Evolutionary conservation across 2,797 vertebrate genomes (phyloP).

Genomic region (Oreonectes daqikongensis): DNA sequence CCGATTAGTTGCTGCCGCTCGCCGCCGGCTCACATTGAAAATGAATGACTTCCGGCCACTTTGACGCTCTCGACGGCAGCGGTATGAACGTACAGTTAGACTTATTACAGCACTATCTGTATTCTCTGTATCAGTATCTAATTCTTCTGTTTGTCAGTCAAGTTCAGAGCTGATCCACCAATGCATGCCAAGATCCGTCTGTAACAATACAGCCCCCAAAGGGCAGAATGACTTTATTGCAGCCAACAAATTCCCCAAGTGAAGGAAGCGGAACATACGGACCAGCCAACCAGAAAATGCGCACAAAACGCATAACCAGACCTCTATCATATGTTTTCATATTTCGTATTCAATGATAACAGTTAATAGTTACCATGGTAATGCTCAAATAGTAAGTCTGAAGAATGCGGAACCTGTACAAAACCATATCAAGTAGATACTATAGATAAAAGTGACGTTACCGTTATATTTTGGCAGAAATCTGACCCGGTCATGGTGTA

Average conservation of each 20-base stretch:
- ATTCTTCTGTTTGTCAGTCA: neutral
- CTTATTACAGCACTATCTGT: too few relatives aligned
- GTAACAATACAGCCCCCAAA: neutral
- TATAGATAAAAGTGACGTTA: neutral
- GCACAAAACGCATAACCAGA: neutral
- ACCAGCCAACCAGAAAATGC: conserved; percentile 6
- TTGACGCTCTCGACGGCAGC: too few relatives aligned
- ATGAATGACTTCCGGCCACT: too few relatives aligned
- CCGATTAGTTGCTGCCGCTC: too few relatives aligned
- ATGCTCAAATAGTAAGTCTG: neutral
- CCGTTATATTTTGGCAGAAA: neutral
- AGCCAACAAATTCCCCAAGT: conserved; percentile 17
- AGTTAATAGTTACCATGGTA: neutral
- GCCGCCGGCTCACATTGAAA: too few relatives aligned
- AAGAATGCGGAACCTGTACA: neutral
- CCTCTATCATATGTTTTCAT: neutral
- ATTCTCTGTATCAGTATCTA: conserved; percentile 8
- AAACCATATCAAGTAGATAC: neutral
- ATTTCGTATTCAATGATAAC: conserved; percentile 16
- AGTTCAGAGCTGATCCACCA: conserved; percentile 12
- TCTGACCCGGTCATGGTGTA: conserved; percentile 19
- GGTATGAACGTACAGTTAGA: too few relatives aligned
- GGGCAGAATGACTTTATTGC: neutral
- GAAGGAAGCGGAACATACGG: neutral
- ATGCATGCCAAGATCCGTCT: conserved; percentile 20